Evolutionary conservation across 2,113 vertebrate genomes (phyloP), one percentile per base, ranked within the genome.

Genomic region (Pogona vitticeps): DNA sequence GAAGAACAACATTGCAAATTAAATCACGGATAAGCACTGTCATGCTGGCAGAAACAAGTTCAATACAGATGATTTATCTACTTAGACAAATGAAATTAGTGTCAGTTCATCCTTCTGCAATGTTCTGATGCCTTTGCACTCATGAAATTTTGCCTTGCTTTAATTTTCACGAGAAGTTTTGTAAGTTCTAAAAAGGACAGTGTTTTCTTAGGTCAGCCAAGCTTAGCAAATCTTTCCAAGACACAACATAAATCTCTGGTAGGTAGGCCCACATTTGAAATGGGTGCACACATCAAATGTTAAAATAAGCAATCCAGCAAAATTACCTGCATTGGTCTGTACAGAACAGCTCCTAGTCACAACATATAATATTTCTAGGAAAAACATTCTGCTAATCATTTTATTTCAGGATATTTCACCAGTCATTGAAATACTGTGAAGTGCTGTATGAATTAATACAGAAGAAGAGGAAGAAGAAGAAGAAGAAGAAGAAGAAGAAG

Each of bases 61-160:
- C 96, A 96, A 94, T 95, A 96, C 90, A 87, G 96, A 96, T 96
- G 94, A 98, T 96, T 97, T 98, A 97, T 97, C 96, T 98, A 92
- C 94, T 97, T 96, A 96, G 96, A 97, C 96, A 97, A 96, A 97
- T 95, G 93, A 97, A 98, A 97, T 97, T 96, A 97, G 91, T 94
- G 94, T 95, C 95, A 95, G 90, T 89, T 95, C 93, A 96, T 95
- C 93, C 91, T 91, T 94, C 86, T 91, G 76, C 96, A 97, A 97
- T 91, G 88, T 94, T 93, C 89, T 94, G 83, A 91, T 94, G 94
- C 63, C 89, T 96, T 91, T 94, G 89, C 76, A 90, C 89, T 95
- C 93, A 90, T 94, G 63, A 91, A 95, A 96, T 97, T 97, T 97
- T 94, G 83, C 86, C 96, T 94, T 92, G 94, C 94, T 96, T 94